phyloP scores from a whole-genome alignment of 2,797 vertebrate genomes.

The Crypturellus tataupa region DNA sequence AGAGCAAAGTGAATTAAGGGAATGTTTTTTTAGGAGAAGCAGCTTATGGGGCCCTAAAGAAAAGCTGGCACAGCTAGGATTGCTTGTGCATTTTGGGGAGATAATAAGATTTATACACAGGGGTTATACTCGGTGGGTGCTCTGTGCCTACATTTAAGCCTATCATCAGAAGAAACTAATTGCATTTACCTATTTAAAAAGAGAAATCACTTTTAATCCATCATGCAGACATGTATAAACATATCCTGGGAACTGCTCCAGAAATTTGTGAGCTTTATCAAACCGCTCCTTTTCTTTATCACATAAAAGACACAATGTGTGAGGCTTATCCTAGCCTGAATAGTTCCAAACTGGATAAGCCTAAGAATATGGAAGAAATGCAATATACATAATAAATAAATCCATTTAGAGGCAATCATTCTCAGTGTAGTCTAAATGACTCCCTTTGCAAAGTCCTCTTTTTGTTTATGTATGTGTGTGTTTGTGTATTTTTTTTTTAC shows the following conservation, averaged over 20 bases:
- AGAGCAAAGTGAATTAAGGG: neutral
- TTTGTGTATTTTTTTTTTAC: neutral
- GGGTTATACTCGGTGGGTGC: neutral
- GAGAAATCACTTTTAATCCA: slow-evolving; percentile 70
- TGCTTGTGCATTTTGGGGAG: neutral
- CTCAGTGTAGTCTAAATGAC: neutral
- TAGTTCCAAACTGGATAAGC: slow-evolving; percentile 62
- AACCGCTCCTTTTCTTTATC: slow-evolving; percentile 14
- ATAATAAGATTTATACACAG: neutral
- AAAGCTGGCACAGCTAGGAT: neutral
- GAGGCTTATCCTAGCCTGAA: slow-evolving; percentile 49
- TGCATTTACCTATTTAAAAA: slow-evolving; percentile 72
- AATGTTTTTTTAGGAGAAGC: neutral
- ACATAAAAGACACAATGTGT: neutral
- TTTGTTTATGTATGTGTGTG: neutral
- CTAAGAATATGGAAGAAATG: neutral
- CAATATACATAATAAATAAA: neutral
- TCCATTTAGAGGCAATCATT: neutral
- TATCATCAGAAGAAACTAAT: slow-evolving; percentile 56
- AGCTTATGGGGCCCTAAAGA: neutral
- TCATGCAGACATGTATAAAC: slow-evolving; percentile 61
- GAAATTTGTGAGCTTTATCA: slow-evolving; percentile 53
- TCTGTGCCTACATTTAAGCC: neutral
- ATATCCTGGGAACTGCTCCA: slow-evolving; percentile 73
- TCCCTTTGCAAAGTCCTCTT: neutral